phyloP scores from a whole-genome alignment of 30 jellyfish, hydroid and myxozoan genomes.

The Aurelia aurita complex sp. Pacific region DNA sequence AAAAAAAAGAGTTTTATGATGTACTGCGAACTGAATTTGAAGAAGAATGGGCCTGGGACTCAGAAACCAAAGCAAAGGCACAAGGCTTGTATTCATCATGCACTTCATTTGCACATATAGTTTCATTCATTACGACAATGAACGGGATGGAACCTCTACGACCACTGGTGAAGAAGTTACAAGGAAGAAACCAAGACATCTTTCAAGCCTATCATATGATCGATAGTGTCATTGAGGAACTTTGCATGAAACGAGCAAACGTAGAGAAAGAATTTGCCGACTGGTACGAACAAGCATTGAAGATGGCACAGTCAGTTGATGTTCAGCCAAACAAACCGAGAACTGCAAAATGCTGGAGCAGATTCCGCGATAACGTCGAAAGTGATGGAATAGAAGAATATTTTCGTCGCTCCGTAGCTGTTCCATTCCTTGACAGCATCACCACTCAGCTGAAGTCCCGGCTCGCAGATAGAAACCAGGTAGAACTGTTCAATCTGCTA shows the following conservation, averaged over 20 bases:
- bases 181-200: conserved; percentile 52
- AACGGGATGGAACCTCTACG: conserved; percentile 52
- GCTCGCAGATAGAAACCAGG: too few species aligned
- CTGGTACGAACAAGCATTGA: too few species aligned
- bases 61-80: conserved; percentile 39
- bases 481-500: too few species aligned
- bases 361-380: too few species aligned
- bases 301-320: too few species aligned
- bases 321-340: too few species aligned
- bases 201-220: conserved; percentile 61
- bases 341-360: too few species aligned
- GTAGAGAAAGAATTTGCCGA: conserved; percentile 34
- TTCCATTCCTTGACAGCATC: too few species aligned
- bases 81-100: conserved; percentile 44
- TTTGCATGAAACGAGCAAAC: conserved; percentile 30
- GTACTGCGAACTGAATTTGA: conserved; percentile 18
- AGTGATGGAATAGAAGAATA: too few species aligned
- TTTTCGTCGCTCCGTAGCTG: too few species aligned
- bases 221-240: conserved; percentile 27
- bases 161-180: conserved; percentile 47
- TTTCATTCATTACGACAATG: conserved; percentile 37
- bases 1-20: conserved; percentile 50
- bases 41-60: conserved; percentile 54
- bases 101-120: conserved; percentile 38
- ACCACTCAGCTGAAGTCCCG: too few species aligned